A percentile compares a stretch with the other conserved stretches of the same genome.
Conservation (phyloP, 2,113 vertebrate species). For the Pluvialis apricaria region DNA sequence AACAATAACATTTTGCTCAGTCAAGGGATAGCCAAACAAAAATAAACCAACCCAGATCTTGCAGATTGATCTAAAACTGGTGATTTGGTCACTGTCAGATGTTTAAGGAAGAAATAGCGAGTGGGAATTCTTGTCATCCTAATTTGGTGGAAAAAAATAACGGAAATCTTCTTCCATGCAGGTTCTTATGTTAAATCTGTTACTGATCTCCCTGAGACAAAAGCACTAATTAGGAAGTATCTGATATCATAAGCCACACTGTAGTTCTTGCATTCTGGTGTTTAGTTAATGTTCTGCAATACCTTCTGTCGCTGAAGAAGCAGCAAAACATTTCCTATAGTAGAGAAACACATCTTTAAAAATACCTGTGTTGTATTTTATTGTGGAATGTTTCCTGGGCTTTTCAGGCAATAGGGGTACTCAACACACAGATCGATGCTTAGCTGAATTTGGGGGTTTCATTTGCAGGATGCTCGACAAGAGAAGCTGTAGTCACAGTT, state of each 20-base stretch:
- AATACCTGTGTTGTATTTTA: background rate
- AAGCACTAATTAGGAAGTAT: background rate
- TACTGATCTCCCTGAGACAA: background rate
- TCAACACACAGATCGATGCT: background rate
- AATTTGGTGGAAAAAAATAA: background rate
- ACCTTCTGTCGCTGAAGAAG: background rate
- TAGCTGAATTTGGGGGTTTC: background rate
- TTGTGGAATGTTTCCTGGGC: background rate
- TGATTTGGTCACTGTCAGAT: background rate
- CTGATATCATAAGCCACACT: background rate
- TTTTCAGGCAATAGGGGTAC: background rate
- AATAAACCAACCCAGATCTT: background rate
- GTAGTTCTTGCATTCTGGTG: background rate
- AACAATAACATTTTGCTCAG: background rate
- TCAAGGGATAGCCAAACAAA: background rate
- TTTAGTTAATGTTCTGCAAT: background rate
- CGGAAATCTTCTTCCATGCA: background rate
- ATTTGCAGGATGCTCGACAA: background rate
- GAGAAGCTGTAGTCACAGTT: background rate
- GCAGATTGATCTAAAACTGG: background rate
- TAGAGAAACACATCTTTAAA: background rate
- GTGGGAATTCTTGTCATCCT: background rate
- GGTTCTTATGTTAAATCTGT: background rate
- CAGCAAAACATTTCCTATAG: background rate
- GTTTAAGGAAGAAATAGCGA: background rate